Conservation (phyloP, 30 jellyfish, hydroid and myxozoan genomes). For the Euphysa ruthae region DNA sequence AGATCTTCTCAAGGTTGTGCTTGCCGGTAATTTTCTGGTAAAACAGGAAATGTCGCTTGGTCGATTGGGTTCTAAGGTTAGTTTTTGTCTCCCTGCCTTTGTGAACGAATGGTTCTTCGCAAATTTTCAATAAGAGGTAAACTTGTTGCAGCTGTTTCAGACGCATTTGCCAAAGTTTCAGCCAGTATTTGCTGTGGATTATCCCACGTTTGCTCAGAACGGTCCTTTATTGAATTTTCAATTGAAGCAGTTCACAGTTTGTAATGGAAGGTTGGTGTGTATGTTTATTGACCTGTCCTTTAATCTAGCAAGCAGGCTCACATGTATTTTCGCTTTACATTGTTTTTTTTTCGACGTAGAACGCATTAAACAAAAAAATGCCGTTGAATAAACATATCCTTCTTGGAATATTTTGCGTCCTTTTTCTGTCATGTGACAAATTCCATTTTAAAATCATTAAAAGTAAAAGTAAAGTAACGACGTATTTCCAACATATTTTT, state of each 20-base stretch:
- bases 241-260: too few species aligned
- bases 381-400: neutral
- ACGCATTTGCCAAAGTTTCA: constrained; percentile 8
- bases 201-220: neutral
- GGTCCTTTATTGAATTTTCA: neutral
- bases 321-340: constrained; percentile 26
- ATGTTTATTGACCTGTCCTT: too few species aligned
- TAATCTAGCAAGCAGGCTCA: too few species aligned
- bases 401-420: neutral
- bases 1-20: too few species aligned
- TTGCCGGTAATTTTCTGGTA: too few species aligned
- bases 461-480: too few species aligned
- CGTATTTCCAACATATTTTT: too few species aligned
- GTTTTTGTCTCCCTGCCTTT: too few species aligned
- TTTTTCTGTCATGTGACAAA: neutral
- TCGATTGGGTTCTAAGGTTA: too few species aligned
- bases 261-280: too few species aligned
- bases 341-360: constrained; percentile 5
- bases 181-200: neutral
- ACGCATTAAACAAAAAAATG: constrained; percentile 2
- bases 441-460: neutral
- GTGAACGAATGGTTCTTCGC: too few species aligned
- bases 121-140: neutral
- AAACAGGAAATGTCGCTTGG: too few species aligned
- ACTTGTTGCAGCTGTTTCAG: constrained; percentile 7